Conservation (phyloP, 2,113 vertebrate species). For the Paradisaea rubra region DNA sequence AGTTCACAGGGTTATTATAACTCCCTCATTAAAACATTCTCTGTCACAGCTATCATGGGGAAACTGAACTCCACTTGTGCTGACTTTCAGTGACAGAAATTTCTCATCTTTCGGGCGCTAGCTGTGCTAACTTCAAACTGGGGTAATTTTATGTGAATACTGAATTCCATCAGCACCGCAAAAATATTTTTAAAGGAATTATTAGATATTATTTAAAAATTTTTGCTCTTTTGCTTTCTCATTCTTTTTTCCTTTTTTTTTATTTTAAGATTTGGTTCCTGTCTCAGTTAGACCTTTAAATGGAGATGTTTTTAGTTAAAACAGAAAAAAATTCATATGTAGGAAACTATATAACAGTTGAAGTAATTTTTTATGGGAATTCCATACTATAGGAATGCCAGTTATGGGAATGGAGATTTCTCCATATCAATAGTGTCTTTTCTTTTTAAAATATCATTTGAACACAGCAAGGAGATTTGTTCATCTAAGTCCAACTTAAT, state of each 20-base stretch:
- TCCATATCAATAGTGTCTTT: not conserved
- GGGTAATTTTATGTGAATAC: not conserved
- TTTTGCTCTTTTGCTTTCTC: not conserved
- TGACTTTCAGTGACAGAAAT: not conserved
- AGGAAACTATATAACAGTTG: not conserved
- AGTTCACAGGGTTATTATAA: not conserved
- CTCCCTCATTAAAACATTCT: slow-evolving; percentile 5
- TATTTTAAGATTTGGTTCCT: not conserved
- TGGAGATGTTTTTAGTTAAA: not conserved
- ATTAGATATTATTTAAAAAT: not conserved
- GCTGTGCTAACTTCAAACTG: not conserved
- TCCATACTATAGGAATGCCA: not conserved
- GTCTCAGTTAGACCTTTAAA: not conserved
- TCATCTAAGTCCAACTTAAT: not conserved
- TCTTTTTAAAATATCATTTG: not conserved
- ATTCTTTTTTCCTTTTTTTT: too few species aligned
- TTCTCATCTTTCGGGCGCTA: not conserved
- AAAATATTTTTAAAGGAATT: not conserved
- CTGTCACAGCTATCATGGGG: not conserved
- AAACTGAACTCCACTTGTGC: not conserved
- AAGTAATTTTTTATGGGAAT: not conserved
- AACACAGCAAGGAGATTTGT: not conserved
- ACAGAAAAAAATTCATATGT: not conserved
- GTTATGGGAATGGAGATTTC: not conserved
- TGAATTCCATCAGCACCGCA: not conserved